A percentile compares a stretch with the other conserved stretches of the same genome.
phyloP scores from a whole-genome alignment of 1,140 invertebrate genomes.

The Drosophila orosa region DNA sequence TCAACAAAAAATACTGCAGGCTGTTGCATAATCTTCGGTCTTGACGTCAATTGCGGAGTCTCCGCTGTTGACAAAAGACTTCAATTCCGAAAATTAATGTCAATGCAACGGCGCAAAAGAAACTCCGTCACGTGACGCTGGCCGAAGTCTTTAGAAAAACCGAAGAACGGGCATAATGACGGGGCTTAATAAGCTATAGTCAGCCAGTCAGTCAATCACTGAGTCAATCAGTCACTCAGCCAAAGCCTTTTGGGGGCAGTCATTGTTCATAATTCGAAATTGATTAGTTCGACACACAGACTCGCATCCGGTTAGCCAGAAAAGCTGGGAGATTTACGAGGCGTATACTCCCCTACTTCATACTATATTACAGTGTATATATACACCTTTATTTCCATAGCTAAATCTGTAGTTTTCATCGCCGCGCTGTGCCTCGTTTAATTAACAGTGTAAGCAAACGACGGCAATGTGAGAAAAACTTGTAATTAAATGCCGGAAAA shows the following conservation, averaged over 20 bases:
- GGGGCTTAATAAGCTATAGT: conserved; percentile 42
- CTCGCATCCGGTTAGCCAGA: conserved; percentile 62
- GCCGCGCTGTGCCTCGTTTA: conserved; percentile 34
- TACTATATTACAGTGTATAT: not conserved
- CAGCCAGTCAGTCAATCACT: conserved; percentile 31
- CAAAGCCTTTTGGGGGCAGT: conserved; percentile 49
- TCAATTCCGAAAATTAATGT: conserved; percentile 59
- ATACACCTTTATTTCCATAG: not conserved
- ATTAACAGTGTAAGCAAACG: conserved; percentile 58
- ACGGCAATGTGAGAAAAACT: conserved; percentile 58
- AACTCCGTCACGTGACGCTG: conserved; percentile 62
- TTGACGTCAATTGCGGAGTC: conserved; percentile 46
- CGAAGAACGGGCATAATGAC: conserved; percentile 43
- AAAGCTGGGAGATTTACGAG: conserved; percentile 23
- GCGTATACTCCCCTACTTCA: conserved; percentile 11
- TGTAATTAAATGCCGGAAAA: conserved; percentile 73
- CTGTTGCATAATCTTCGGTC: conserved; percentile 63
- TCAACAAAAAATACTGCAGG: conserved; percentile 32
- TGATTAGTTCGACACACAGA: conserved; percentile 61
- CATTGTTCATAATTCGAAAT: conserved; percentile 75
- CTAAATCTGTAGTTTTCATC: conserved; percentile 14
- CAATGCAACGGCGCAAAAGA: conserved; percentile 63
- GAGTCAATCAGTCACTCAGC: conserved; percentile 20
- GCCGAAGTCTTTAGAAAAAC: conserved; percentile 34
- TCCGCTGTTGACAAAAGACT: conserved; percentile 46